Base-by-base conservation (phyloP, 2,888 invertebrate species). In the Pandemis heparana region DNA sequence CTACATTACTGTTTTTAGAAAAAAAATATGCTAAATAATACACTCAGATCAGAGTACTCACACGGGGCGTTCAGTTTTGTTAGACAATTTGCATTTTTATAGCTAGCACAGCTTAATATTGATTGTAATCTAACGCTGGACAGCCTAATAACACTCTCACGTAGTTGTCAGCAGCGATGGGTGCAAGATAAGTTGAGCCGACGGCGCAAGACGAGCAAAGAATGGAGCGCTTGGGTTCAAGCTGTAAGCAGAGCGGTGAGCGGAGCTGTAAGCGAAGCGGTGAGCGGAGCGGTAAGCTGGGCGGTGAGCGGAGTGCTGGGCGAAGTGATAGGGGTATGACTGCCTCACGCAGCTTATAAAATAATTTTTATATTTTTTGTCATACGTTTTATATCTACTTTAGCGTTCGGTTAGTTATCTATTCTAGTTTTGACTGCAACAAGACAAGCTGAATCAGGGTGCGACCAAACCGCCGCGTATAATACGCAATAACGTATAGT, bases 111-210 rank as follows among this genome's bases (percentile, higher is more conserved):
- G 10, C 12, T 10, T 8, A 12, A 23, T 23, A 23, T 56, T 10
- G 18, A 23, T 56, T 23, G 56, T 41, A 63, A 63, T 46, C 23
- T 8, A 41, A 41, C 53, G 16, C 66, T 18, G 75, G 77, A 70
- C 77, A 71, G 75, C 75, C 77, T 79, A 76, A 78, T 78, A 78
- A 75, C 71, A 48, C 16, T 53, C 59, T 56, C 43, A 61, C 23
- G 61, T 76, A 75, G 78, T 79, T 78, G 76, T 78, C 76, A 75
- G 70, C 16, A 38, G 43, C 70, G 62, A 63, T 70, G 38, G 56
- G 63, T 63, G 53, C 63, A 63, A 39, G 70, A 68, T 64, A 73
- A 62, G 67, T 75, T 63, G 70, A 70, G n/a, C 63, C 41, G 56
- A 63, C 46, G 39, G 32, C 63, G 18, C 41, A 23, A 51, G 66